phyloP scores from a whole-genome alignment of 2,888 invertebrate genomes.

The Athalia circularis region DNA sequence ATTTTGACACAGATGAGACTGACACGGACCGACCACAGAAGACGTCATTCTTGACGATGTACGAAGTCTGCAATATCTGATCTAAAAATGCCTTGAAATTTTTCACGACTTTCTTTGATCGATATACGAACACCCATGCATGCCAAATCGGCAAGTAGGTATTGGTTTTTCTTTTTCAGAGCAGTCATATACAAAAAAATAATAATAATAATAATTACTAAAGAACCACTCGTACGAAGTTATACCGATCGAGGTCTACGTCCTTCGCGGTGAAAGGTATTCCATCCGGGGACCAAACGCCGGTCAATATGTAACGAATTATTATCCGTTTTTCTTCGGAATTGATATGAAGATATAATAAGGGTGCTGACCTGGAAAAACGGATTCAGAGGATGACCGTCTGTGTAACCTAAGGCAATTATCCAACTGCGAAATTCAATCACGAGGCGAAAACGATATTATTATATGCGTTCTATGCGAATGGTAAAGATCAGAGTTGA shows the following conservation, averaged over 20 bases:
- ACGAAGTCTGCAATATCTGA: background rate
- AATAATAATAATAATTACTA: background rate
- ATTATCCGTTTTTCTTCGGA: background rate
- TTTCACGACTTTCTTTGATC: background rate
- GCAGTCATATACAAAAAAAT: background rate
- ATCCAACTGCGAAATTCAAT: too few species aligned
- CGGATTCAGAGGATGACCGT: too few species aligned
- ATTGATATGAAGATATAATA: background rate
- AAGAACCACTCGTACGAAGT: constrained; percentile 1
- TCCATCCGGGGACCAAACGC: constrained; percentile 15
- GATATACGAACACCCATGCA: background rate
- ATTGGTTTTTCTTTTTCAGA: constrained; percentile 27
- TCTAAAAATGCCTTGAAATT: too few species aligned
- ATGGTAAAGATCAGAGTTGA: background rate
- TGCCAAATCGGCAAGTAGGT: background rate
- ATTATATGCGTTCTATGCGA: background rate
- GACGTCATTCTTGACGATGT: background rate
- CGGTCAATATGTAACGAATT: constrained; percentile 36
- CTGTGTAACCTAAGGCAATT: too few species aligned
- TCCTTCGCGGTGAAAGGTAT: constrained; percentile 45
- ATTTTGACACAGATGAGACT: constrained; percentile 27
- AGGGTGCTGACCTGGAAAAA: constrained; percentile 20
- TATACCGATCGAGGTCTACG: constrained; percentile 39
- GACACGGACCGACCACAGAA: background rate
- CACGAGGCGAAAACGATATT: too few species aligned